These are phyloP conservation scores for Dicyrtomina minuta DNA, from an alignment of 2,888 invertebrate genomes.

Conservation along the genomic window DNA sequence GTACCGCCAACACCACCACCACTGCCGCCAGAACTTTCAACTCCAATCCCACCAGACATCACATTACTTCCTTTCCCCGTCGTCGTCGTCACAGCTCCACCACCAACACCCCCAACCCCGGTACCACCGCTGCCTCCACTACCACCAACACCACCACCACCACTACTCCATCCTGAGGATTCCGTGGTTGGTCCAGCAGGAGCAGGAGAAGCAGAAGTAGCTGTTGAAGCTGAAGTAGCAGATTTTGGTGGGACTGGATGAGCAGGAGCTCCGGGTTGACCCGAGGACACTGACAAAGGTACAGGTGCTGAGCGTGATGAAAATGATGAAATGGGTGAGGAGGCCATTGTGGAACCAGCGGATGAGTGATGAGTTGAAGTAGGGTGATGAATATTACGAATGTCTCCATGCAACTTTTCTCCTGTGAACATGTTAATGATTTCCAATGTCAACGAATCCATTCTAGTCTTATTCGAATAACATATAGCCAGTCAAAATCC, in stretches of 20 bases:
- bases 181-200: constrained; percentile 36
- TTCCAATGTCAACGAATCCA: neutral
- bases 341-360: constrained; percentile 50
- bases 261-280: constrained; percentile 2
- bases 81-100: too few relatives aligned
- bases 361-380: constrained; percentile 47
- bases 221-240: constrained; percentile 2
- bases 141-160: too few relatives aligned
- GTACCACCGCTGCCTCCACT: too few relatives aligned
- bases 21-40: constrained; percentile 8
- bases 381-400: constrained; percentile 44
- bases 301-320: constrained; percentile 51
- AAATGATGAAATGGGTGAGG: constrained; percentile 48
- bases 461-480: neutral
- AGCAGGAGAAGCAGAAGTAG: constrained; percentile 33
- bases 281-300: constrained; percentile 28
- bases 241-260: constrained; percentile 1
- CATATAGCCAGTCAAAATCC: neutral
- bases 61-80: too few relatives aligned
- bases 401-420: constrained; percentile 41
- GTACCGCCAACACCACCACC: too few relatives aligned
- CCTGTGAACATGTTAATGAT: constrained; percentile 21
- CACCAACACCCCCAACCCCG: too few relatives aligned
- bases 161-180: too few relatives aligned
- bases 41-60: neutral